Base-by-base conservation (phyloP, 1,140 invertebrate genomes). In the Trichonephila clavipes region DNA sequence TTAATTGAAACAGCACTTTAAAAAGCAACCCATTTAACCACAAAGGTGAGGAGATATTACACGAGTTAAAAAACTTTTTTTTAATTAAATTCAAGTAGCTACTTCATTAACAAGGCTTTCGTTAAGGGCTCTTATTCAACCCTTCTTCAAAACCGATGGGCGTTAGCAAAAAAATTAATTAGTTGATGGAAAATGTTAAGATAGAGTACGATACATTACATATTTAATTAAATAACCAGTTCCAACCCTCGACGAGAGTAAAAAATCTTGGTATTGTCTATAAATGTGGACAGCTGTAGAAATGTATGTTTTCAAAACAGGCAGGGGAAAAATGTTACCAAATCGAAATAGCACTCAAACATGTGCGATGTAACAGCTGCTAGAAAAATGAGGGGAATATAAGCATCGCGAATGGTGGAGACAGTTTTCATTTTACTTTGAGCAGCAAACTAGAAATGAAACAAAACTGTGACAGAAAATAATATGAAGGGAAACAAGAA, bases 291-390 rank as follows among this genome's bases (percentile, higher is more conserved):
- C 62, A 64, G 62, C 62, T 64, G 62, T 19, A 64, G 62, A 51
- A 51, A 64, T 19, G 21, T 18, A 64, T 64, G 18, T 64, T 21
- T 64, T 18, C 62, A 19, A 16, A 6, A 64, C 12, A 64, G 18
- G 16, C 14, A 64, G 18, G 16, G 62, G 62, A 21, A 64, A 19
- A 64, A 19, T 64, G 5, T 12, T 51, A 24, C n/a, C 12, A 77
- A 28, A 77, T 77, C 12, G n/a, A 28, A 24, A 77, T n/a, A n/a
- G 72, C 16, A 40, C 72, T 77, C 72, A 77, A 77, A 77, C 72
- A 77, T 77, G 72, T 28, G 72, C 82, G 44, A 24, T 51, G 82
- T n/a, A 83, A 24, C 51, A 83, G 82, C 82, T 83, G 82, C 7
- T 2, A 5, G 51, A 58, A n/a, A 19, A 83, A 58, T 51, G 82